Evolutionary conservation across 2,797 vertebrate genomes (phyloP).

Genomic region (Propithecus deckenii): DNA sequence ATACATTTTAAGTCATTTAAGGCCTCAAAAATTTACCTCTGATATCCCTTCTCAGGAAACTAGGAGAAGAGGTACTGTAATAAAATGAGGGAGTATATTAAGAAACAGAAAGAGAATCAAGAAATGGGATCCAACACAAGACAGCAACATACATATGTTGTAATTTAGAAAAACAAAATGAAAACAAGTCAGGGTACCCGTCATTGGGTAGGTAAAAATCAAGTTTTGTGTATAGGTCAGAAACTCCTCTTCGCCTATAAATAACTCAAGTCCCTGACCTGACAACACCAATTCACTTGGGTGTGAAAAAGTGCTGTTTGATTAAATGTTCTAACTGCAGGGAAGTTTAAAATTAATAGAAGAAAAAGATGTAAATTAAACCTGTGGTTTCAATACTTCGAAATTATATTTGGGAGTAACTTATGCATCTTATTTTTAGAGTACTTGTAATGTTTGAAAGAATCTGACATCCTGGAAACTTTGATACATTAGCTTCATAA

Average conservation of each 20-base stretch:
- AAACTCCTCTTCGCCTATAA: neutral
- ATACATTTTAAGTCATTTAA: neutral
- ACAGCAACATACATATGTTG: neutral
- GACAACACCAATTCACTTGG: neutral
- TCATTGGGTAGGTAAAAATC: neutral
- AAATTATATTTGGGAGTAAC: neutral
- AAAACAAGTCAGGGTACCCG: neutral
- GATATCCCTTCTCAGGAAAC: neutral
- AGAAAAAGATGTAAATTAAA: neutral
- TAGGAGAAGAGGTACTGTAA: neutral
- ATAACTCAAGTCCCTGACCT: neutral
- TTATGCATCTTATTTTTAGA: neutral
- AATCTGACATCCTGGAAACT: neutral
- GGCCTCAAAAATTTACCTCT: neutral
- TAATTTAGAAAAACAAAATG: conserved; percentile 10
- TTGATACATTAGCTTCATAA: neutral
- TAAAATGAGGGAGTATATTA: neutral
- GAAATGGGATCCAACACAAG: neutral
- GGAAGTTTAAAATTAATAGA: neutral
- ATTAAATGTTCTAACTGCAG: neutral
- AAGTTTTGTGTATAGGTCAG: neutral
- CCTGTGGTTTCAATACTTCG: neutral
- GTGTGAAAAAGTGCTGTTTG: neutral
- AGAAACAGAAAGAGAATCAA: neutral
- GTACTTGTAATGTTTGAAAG: neutral